Evolutionary conservation across 2,888 invertebrate genomes (phyloP).

Genomic region (Eupithecia pulchellata): DNA sequence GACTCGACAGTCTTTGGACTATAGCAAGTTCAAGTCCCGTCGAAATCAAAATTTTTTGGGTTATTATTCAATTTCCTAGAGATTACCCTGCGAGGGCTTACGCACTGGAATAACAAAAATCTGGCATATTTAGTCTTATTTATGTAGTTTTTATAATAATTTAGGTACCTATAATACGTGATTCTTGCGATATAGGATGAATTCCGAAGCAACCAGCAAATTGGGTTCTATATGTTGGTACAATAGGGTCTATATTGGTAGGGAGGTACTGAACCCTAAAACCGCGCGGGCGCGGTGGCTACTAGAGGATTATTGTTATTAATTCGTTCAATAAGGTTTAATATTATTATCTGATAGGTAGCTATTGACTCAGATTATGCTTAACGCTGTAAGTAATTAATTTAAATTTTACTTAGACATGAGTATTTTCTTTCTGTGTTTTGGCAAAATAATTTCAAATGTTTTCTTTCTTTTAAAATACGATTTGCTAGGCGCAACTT

Average conservation of each 20-base stretch:
- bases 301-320: neutral
- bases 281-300: slow-evolving; percentile 15
- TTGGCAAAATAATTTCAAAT: neutral
- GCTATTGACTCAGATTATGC: neutral
- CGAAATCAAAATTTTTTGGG: no score
- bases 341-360: neutral
- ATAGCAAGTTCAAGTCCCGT: no score
- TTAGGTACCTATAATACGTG: neutral
- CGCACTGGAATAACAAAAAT: no score
- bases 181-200: neutral
- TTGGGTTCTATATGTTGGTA: no score
- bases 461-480: neutral
- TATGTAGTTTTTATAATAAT: slow-evolving; percentile 9
- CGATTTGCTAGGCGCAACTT: neutral
- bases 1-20: no score
- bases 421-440: neutral
- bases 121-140: neutral
- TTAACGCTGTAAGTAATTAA: neutral
- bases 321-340: neutral
- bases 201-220: neutral
- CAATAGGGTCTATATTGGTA: no score
- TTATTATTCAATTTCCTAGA: no score
- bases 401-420: neutral
- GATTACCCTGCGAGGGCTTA: no score
- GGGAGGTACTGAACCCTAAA: neutral